Evolutionary conservation across 2,888 invertebrate genomes (phyloP), one percentile per base, ranked within the genome.

Genomic region (Campoplex capitator): DNA sequence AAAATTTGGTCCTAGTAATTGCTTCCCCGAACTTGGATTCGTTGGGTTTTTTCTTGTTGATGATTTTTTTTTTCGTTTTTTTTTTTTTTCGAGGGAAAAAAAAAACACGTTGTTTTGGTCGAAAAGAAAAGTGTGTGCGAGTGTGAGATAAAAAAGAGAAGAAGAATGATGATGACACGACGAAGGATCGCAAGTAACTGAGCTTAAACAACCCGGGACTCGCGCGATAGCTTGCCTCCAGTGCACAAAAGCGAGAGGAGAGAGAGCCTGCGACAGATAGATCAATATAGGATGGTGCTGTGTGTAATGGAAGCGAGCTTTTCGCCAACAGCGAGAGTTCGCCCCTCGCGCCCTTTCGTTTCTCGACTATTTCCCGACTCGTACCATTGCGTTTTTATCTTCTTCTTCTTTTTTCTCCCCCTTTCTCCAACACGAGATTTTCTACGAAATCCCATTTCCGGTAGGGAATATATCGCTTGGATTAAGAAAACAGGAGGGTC

Each of bases 201-300:
- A 91, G 92, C 91, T 88, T 90, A 88, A 90, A 80, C 71, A 42
- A 45, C 74, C 56, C 56, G 54, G 54, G 78, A 78, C 78, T 28
- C 67, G 68, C n/a, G 68, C n/a, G 68, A 42, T 68, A 16, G 48
- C 38, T 51, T 38, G 45, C 82, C 58, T 67, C 56, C 83, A 28
- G 91, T 90, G 88, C 89, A 81, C 71, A 23, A 65, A 32, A 74
- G 73, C 67, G 67, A 78, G 42, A 68, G n/a, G 54, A 56, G 42
- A 78, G 79, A 78, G 79, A 89, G 91, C 88, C 88, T 90, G 88
- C 88, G 91, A 90, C 89, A 91, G 92, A 90, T 92, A 93, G 91
- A 93, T 93, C 93, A 93, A 93, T 93, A 93, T 93, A 91, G 90
- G 81, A 77, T 32, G 62, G 62, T 65, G 75, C 45, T 62, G 76